Evolutionary conservation across 2,797 vertebrate species (phyloP).

Genomic region (Masticophis lateralis): DNA sequence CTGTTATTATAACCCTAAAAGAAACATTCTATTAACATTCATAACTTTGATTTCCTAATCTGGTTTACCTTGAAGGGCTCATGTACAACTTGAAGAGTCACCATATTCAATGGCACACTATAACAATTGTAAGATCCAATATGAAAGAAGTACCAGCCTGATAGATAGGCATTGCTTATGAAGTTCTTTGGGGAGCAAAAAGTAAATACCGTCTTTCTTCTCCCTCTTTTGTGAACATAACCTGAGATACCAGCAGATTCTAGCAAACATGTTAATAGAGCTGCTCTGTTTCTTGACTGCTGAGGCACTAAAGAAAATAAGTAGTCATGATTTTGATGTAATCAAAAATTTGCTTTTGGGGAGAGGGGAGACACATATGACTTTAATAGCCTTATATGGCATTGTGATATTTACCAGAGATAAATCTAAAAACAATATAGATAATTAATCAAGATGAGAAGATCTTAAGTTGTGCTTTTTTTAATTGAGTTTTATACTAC

Average conservation of each 20-base stretch:
- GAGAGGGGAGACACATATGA: not conserved
- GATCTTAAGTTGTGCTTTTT: not conserved
- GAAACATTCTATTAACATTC: not conserved
- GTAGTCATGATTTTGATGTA: not conserved
- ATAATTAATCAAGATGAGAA: not conserved
- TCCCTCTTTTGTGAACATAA: not conserved
- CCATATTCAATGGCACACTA: not conserved
- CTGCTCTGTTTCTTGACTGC: not conserved
- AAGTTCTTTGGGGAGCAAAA: not conserved
- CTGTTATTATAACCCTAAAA: not conserved
- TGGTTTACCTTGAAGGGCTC: not conserved
- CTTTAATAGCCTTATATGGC: not conserved
- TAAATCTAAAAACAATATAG: not conserved
- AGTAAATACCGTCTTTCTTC: not conserved
- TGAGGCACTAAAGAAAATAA: not conserved
- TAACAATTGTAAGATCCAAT: not conserved
- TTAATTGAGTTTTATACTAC: not conserved
- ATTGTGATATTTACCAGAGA: not conserved
- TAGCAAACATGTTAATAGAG: not conserved
- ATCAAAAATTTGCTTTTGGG: not conserved
- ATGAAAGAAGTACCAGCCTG: not conserved
- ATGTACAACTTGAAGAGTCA: not conserved
- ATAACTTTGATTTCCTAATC: not conserved
- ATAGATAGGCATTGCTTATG: not conserved
- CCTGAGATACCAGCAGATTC: not conserved